A percentile compares a stretch with the other conserved stretches of the same genome.
Evolutionary conservation across 2,888 invertebrate genomes (phyloP).

Genomic region (Protula sp.): DNA sequence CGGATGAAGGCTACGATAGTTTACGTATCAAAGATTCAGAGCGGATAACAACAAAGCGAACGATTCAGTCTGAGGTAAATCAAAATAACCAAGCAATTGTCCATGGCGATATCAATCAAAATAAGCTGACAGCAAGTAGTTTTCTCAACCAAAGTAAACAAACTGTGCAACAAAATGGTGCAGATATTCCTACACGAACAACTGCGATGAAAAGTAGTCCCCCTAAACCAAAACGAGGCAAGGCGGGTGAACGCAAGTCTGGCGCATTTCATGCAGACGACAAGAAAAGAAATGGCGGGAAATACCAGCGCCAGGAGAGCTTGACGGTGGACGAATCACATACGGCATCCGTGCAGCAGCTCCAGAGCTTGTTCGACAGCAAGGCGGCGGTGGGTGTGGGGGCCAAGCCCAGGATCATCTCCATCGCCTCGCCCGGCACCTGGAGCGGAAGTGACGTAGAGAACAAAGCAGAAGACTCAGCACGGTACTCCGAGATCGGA

Average conservation of each 20-base stretch:
- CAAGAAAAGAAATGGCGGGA: constrained; percentile 1
- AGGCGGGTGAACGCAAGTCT: background rate
- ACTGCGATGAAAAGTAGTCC: background rate
- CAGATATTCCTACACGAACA: no score
- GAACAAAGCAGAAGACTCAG: background rate
- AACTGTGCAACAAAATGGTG: no score
- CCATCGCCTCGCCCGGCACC: background rate
- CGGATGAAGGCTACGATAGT: no score
- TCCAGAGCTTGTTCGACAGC: background rate
- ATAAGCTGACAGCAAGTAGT: background rate
- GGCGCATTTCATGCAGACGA: no score
- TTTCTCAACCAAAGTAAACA: no score
- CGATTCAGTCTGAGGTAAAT: no score
- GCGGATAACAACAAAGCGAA: no score
- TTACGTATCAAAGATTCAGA: no score
- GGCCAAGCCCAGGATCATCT: background rate
- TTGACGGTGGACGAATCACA: background rate
- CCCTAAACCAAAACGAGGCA: background rate
- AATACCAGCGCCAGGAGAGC: constrained; percentile 4
- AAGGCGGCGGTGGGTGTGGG: background rate
- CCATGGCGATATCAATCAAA: no score
- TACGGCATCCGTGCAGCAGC: background rate
- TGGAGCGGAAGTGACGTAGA: background rate
- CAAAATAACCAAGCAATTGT: no score
- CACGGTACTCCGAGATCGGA: no score